A percentile compares a stretch with the other conserved stretches of the same genome.
These are phyloP conservation scores for Megatriorchis doriae DNA, from an alignment of 2,113 vertebrate genomes.

Conservation along the genomic window DNA sequence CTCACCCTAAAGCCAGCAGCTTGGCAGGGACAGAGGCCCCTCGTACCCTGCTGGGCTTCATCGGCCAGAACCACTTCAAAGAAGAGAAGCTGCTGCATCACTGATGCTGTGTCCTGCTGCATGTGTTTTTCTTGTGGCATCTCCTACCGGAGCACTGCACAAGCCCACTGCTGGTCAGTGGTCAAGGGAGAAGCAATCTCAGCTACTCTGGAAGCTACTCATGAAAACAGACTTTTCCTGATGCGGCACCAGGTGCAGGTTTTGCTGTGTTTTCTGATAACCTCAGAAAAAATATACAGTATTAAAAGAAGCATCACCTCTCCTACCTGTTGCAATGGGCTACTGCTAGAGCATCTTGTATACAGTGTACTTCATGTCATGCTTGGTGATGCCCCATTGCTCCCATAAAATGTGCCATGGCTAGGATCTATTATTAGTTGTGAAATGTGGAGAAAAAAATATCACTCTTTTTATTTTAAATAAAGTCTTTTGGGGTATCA, in stretches of 20 bases:
- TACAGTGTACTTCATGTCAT: neutral
- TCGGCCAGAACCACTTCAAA: neutral
- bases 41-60: neutral
- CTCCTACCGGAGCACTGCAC: neutral
- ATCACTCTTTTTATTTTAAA: neutral
- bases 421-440: neutral
- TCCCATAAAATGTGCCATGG: neutral
- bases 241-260: neutral
- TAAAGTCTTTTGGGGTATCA: neutral
- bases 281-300: neutral
- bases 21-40: neutral
- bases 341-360: neutral
- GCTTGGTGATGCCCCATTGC: neutral
- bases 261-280: neutral
- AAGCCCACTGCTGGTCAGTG: neutral
- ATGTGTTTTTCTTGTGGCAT: neutral
- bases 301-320: neutral
- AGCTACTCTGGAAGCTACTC: neutral
- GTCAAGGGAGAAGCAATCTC: neutral
- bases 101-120: neutral
- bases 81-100: neutral
- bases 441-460: neutral
- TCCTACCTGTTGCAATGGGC: neutral
- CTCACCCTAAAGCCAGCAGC: neutral
- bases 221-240: neutral